phyloP scores from a whole-genome alignment of 2,113 vertebrate species.

The Centrocercus urophasianus region DNA sequence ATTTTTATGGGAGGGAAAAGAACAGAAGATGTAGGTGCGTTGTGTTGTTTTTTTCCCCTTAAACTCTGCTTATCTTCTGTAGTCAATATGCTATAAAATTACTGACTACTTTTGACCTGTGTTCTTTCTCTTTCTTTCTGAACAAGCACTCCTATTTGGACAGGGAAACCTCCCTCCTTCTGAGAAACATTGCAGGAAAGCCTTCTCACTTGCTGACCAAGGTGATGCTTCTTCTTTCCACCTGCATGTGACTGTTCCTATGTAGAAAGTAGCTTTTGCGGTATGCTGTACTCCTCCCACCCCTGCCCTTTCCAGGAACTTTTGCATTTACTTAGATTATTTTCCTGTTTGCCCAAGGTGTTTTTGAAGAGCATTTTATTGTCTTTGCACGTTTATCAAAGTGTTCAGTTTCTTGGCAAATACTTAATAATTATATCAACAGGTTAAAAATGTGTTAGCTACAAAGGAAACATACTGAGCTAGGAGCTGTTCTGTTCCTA shows the following conservation, averaged over 20 bases:
- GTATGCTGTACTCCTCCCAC: conserved; percentile 12
- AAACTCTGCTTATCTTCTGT: conserved; percentile 54
- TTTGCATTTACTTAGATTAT: conserved; percentile 20
- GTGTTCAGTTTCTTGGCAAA: neutral
- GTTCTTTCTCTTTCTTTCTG: conserved; percentile 82
- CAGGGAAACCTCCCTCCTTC: conserved; percentile 99
- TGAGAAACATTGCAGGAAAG: conserved; percentile 99
- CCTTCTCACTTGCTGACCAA: conserved; percentile 99
- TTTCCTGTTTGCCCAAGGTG: conserved; percentile 36
- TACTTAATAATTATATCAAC: neutral
- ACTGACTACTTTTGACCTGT: conserved; percentile 87
- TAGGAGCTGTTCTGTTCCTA: neutral
- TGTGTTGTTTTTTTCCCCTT: neutral
- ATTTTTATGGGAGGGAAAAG: conserved; percentile 8
- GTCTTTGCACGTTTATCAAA: conserved; percentile 4
- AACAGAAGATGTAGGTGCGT: neutral
- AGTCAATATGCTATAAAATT: conserved; percentile 74
- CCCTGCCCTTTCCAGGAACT: neutral
- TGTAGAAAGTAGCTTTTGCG: conserved; percentile 68
- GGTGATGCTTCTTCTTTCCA: conserved; percentile 88
- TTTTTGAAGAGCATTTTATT: conserved; percentile 41
- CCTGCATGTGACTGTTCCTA: conserved; percentile 75
- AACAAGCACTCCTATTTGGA: conserved; percentile 99
- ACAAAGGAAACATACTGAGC: neutral
- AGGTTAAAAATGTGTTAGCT: conserved; percentile 6